phyloP scores from a whole-genome alignment of 2,888 invertebrate genomes.

The Luperina testacea region DNA sequence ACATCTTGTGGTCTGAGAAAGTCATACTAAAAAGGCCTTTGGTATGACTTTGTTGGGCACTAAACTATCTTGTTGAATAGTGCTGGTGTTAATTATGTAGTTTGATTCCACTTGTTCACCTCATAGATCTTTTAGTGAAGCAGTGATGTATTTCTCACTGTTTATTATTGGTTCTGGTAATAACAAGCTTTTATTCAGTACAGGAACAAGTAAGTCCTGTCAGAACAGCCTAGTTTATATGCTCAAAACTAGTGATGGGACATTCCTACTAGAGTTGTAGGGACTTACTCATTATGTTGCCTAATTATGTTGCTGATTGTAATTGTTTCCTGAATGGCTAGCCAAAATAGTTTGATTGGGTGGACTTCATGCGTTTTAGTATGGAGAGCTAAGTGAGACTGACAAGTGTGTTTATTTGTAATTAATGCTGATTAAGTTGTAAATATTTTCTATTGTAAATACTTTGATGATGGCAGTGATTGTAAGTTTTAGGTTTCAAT shows the following conservation, averaged over 20 bases:
- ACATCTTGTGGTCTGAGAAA: slow-evolving; percentile 44
- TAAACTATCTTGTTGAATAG: background rate
- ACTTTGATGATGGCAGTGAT: slow-evolving; percentile 77
- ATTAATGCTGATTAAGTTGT: slow-evolving; percentile 81
- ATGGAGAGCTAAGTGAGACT: slow-evolving; percentile 72
- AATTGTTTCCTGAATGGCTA: slow-evolving; percentile 69
- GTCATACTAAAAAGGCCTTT: slow-evolving; percentile 65
- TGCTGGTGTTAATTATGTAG: background rate
- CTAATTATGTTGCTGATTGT: slow-evolving; percentile 68
- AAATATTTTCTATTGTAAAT: slow-evolving; percentile 85
- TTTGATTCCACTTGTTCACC: slow-evolving; percentile 1
- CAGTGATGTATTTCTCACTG: background rate
- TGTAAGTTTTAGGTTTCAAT: slow-evolving; percentile 84
- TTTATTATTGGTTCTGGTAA: background rate
- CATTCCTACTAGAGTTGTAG: slow-evolving; percentile 73
- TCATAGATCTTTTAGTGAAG: background rate
- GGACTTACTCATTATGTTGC: slow-evolving; percentile 73
- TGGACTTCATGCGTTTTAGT: slow-evolving; percentile 84
- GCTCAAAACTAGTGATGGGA: slow-evolving; percentile 81
- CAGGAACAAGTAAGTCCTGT: slow-evolving; percentile 47
- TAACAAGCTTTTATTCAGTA: background rate
- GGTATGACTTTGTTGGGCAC: slow-evolving; percentile 52
- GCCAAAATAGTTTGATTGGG: slow-evolving; percentile 71
- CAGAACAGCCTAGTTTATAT: slow-evolving; percentile 71
- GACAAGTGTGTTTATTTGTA: slow-evolving; percentile 63